These are phyloP conservation scores for Agrenia bidenticulata DNA, from an alignment of 2,888 invertebrate species.

Conservation along the genomic window DNA sequence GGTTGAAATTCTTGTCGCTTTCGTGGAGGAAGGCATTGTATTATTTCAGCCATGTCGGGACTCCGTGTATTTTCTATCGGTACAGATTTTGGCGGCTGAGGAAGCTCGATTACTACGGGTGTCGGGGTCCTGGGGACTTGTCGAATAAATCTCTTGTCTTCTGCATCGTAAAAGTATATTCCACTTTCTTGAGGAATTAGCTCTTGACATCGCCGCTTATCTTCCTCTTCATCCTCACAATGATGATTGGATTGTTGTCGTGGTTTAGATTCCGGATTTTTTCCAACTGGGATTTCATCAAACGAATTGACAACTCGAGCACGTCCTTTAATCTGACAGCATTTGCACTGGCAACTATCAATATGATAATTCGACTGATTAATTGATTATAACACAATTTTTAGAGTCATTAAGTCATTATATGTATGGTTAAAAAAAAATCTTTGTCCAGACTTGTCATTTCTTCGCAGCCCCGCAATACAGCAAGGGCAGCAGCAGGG, in stretches of 20 bases:
- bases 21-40: background rate
- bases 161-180: slow-evolving; percentile 42
- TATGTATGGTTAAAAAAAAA: background rate
- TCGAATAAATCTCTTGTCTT: slow-evolving; percentile 22
- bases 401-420: background rate
- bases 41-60: background rate
- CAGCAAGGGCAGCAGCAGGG: slow-evolving; percentile 37
- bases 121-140: slow-evolving; percentile 35
- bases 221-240: slow-evolving; percentile 11
- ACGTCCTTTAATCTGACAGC: slow-evolving; percentile 33
- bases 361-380: background rate
- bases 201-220: slow-evolving; percentile 23
- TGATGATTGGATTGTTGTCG: background rate
- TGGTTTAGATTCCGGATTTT: slow-evolving; percentile 35
- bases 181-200: slow-evolving; percentile 41
- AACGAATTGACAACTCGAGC: slow-evolving; percentile 35
- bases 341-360: slow-evolving; percentile 33
- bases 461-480: slow-evolving; percentile 33
- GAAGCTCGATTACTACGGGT: slow-evolving; percentile 23
- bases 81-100: background rate
- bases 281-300: slow-evolving; percentile 49
- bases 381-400: background rate
- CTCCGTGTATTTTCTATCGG: background rate
- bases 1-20: background rate
- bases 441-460: slow-evolving; percentile 39